Conservation (phyloP, 1,140 invertebrate species). For the Oscheius sp. region DNA sequence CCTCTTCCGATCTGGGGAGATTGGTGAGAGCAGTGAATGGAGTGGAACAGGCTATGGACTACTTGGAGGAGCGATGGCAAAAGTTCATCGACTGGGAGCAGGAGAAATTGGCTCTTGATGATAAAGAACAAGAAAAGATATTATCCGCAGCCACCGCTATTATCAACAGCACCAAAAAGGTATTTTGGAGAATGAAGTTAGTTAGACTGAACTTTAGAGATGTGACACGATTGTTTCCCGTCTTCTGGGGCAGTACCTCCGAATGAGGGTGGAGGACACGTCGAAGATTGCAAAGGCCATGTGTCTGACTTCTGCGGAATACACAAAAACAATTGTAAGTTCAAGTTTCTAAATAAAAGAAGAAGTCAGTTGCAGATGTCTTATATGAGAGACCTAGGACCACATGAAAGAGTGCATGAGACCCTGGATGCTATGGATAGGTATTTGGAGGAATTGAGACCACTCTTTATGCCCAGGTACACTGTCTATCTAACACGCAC, state of each 20-base stretch:
- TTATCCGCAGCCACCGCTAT: not conserved
- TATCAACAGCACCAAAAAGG: not conserved
- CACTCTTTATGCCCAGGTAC: not conserved
- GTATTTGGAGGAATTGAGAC: not conserved
- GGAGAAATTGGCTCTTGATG: not conserved
- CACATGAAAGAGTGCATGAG: not conserved
- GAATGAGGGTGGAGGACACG: not conserved
- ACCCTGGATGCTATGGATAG: not conserved
- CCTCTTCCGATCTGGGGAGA: not conserved
- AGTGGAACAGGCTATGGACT: not conserved
- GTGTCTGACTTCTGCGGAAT: not conserved
- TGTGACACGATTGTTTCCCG: not conserved
- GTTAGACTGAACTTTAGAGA: not conserved
- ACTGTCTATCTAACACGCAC: no score
- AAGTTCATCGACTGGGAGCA: slow-evolving; percentile 1
- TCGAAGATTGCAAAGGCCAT: not conserved
- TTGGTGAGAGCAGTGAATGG: not conserved
- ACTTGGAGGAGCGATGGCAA: not conserved
- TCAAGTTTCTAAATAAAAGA: not conserved
- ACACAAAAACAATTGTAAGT: slow-evolving; percentile 2
- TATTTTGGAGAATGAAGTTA: no score
- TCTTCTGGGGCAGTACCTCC: not conserved
- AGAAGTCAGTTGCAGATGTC: not conserved
- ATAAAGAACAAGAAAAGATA: not conserved
- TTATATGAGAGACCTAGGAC: not conserved